Base-by-base conservation (phyloP, 2,888 invertebrate species). In the Chorisops tibialis region DNA sequence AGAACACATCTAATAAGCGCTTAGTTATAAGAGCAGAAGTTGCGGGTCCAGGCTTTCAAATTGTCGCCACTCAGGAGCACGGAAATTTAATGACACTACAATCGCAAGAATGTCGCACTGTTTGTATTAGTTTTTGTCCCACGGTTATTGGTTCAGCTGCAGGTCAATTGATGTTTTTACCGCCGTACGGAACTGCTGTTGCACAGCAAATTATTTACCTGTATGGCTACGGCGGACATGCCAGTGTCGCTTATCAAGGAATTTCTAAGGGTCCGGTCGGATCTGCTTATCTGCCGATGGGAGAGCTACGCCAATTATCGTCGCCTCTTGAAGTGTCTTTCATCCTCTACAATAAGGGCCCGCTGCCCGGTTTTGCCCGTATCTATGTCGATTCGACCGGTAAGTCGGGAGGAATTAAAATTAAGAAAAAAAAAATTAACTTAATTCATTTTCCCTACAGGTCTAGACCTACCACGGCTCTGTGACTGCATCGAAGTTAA, bases 161-260 rank as follows among this genome's bases (percentile, higher is more conserved):
- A 1, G 85, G 83, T 22, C 79, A 80, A 66, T 73, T 86, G 12
- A 71, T 75, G n/a, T 85, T 86, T 68, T 77, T 74, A 60, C 80
- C 85, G 68, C 81, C 70, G 71, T 35, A n/a, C 45, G 50, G 39
- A 6, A 38, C 12, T 38, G 22, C n/a, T n/a, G 24, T 7, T 16
- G 47, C n/a, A 18, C 12, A 47, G 19, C 48, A 65, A 45, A 18
- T 48, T 49, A 41, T 51, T n/a, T 12, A 59, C 54, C 72, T 86
- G 6, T 84, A 78, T 68, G 86, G 83, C 2, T 85, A 84, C 67
- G 86, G 86, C 2, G 86, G 86, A 1, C 79, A 79, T 67, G 79
- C 80, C 1, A 80, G 76, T 66, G 71, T 84, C 1, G 79, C 81
- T 54, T 75, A 82, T 12, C 76, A 77, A 18, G 80, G 81, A 63